Base-by-base conservation (phyloP, 2,888 invertebrate genomes). In the Cyclophora albipunctata region DNA sequence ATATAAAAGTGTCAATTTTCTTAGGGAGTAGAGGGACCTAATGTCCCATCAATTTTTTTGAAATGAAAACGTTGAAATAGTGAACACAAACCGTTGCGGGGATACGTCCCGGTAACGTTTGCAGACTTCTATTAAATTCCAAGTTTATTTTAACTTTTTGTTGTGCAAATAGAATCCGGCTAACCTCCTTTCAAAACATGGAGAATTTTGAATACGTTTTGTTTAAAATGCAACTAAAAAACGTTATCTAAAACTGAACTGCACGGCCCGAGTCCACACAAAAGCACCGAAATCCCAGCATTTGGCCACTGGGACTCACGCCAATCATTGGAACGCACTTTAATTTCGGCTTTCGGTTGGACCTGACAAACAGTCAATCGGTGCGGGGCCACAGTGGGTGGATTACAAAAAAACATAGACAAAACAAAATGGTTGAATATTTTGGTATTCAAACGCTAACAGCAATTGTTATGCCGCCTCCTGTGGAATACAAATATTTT, bases 321-420 rank as follows among this genome's bases (percentile, higher is more conserved):
- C 48, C 62, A 63, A 60, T 63, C 55, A 61, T 54, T 58, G 54
- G 46, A 40, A 45, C 53, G 44, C 48, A 51, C 46, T 59, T 60
- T 61, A 61, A 63, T 63, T 64, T 56, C 55, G 50, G 49, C 50
- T 54, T 56, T 54, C 52, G 52, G 48, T 48, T 50, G 41, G 48
- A 42, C 45, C 50, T 53, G 55, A 55, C 62, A 60, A 62, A 64
- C 62, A 64, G 63, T 61, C 64, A 59, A 64, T 62, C 55, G 57
- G 45, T 55, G 57, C 47, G 48, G 50, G 52, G 42, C 52, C 58
- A 55, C 52, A 49, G 57, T 46, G 54, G 54, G 57, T 33, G 49
- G 54, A 54, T 59, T 57, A 48, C 47, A 49, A 57, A 59, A 62
- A 55, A 59, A 57, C 45, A 33, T 40, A 3, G 4, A 47, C 49